phyloP scores from a whole-genome alignment of 2,113 vertebrate genomes.

The Cervus canadensis region DNA sequence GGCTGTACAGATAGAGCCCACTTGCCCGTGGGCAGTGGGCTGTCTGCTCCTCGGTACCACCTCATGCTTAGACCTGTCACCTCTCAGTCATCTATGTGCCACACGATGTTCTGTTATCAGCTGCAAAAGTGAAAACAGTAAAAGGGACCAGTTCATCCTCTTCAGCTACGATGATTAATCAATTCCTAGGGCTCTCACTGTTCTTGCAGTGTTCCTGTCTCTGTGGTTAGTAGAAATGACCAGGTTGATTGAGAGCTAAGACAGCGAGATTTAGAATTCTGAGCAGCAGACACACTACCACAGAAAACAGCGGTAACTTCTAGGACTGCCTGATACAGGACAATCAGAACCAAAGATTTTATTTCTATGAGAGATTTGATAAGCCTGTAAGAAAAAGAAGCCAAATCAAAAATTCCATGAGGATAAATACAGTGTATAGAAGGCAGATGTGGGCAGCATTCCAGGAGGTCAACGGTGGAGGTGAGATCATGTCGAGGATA shows the following conservation, averaged over 20 bases:
- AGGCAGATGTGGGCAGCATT: too few relatives aligned
- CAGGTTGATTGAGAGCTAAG: background rate
- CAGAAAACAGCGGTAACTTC: background rate
- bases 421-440: background rate
- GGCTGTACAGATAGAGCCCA: background rate
- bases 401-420: background rate
- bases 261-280: background rate
- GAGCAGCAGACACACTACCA: background rate
- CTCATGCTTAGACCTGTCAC: background rate
- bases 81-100: background rate
- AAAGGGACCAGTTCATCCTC: background rate
- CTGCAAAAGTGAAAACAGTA: background rate
- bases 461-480: background rate
- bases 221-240: background rate
- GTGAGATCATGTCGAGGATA: background rate
- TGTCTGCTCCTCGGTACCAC: background rate
- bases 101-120: background rate
- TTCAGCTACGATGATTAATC: background rate
- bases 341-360: background rate
- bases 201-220: background rate
- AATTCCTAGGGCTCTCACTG: background rate
- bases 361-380: background rate
- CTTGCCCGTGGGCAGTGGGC: fast-evolving
- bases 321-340: background rate
- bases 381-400: background rate